Evolutionary conservation across 1,140 invertebrate genomes (phyloP).

Genomic region (Brachionus angularis): DNA sequence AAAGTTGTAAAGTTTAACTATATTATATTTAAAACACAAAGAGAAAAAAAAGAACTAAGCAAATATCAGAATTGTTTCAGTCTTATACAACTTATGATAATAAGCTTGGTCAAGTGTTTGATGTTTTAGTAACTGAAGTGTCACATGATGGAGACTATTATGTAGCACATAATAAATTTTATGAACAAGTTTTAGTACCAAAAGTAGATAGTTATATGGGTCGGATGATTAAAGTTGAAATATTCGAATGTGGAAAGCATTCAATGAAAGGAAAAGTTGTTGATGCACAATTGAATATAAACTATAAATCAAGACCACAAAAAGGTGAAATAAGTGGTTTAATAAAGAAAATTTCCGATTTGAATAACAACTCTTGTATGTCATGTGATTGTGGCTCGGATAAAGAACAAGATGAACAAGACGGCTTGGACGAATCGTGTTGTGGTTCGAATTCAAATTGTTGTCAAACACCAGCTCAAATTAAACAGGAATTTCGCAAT

Average conservation of each 20-base stretch:
- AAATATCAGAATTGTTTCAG: slow-evolving; percentile 81
- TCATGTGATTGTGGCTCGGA: neutral
- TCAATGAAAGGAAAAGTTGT: slow-evolving; percentile 68
- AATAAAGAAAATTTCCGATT: neutral
- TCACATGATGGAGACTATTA: slow-evolving; percentile 84
- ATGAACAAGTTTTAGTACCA: slow-evolving; percentile 71
- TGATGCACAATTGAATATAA: no score
- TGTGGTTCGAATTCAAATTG: neutral
- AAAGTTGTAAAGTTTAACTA: no score
- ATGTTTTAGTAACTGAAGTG: slow-evolving; percentile 83
- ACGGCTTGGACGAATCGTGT: neutral
- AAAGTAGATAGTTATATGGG: slow-evolving; percentile 76
- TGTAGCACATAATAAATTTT: slow-evolving; percentile 90
- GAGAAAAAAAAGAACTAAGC: slow-evolving; percentile 84
- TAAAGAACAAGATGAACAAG: neutral
- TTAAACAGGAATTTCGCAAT: neutral
- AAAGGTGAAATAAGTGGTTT: slow-evolving; percentile 19
- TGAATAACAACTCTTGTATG: neutral
- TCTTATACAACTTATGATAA: slow-evolving; percentile 79
- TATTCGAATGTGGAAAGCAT: slow-evolving; percentile 73
- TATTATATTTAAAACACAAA: slow-evolving; percentile 48
- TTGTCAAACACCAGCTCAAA: neutral
- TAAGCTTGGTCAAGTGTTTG: slow-evolving; percentile 70
- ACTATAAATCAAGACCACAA: slow-evolving; percentile 9
- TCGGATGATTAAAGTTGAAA: slow-evolving; percentile 73